Evolutionary conservation across 2,888 invertebrate species (phyloP).

Genomic region (Amphipoea oculea): DNA sequence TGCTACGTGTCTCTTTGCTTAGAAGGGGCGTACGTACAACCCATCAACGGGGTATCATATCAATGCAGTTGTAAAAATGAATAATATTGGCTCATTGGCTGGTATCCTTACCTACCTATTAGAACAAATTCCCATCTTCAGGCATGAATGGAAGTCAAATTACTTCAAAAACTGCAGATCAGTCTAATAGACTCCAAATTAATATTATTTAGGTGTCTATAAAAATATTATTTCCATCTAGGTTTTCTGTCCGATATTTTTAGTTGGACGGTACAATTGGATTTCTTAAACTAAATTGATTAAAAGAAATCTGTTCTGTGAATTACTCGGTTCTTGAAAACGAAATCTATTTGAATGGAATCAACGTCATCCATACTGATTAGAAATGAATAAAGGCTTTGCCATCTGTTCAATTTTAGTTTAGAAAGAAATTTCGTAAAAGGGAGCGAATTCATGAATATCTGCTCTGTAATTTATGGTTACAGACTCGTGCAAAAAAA

Average conservation of each 20-base stretch:
- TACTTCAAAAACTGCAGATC: neutral
- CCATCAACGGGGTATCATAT: neutral
- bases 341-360: conserved; percentile 3
- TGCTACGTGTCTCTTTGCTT: neutral
- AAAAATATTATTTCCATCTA: neutral
- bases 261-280: neutral
- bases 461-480: neutral
- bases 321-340: conserved; percentile 5
- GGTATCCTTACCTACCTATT: neutral
- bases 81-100: too few relatives aligned
- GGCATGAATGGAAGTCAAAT: neutral
- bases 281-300: conserved; percentile 2
- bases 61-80: neutral
- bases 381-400: neutral
- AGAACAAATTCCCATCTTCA: neutral
- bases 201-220: neutral
- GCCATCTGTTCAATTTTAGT: conserved; percentile 9
- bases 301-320: neutral
- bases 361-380: conserved; percentile 1
- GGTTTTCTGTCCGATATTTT: neutral
- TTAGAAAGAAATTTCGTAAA: conserved; percentile 2
- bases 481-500: neutral
- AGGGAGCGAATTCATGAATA: neutral
- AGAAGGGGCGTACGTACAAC: neutral
- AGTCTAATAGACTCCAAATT: too few relatives aligned